Evolutionary conservation across 2,797 vertebrate genomes (phyloP), one percentile per base, ranked within the genome.

Genomic region (Cottoperca gobio): DNA sequence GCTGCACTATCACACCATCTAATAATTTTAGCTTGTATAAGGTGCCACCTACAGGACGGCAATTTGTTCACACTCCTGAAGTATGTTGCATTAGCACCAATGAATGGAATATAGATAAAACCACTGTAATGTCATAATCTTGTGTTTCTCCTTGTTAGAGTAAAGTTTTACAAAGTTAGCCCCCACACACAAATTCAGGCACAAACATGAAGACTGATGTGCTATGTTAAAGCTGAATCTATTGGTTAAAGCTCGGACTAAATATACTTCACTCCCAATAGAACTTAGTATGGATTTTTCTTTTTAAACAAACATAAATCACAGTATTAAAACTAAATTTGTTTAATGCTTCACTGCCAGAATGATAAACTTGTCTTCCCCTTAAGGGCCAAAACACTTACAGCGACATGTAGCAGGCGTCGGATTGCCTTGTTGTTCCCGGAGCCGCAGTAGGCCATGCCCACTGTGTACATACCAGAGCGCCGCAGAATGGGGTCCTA

Each of bases 391-490:
- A 78, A 78, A 80, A 87, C 67, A 97, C 98, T 97, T 88, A 99
- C 98, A 88, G 98, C 98, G 59, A 99, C 98, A 39, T 99, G 98
- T 8, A 99, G 95, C 42, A 99, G 95, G 52, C 98, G 97, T 62
- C 98, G 93, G 88, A 99, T 99, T 54, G 98, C 98, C 91, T 99
- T 99, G 95, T 99, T 99, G 95, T 99, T 99, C 81, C 98, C 98
- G 1, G 98, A 99, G 88, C 98, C 98, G 31, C 98, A 99, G 88
- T 99, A 99, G 17, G 98, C 98, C 98, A 99, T 99, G 71, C 97
- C 98, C 68, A 99, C 98, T 0, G 97, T 98, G 94, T 99, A 99
- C 98, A 99, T 99, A 89, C 98, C 98, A 46, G 98, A 99, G 43
- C 98, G 95, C 53, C 98, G 95, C 76, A 99, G 95, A 90, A 99